These are phyloP conservation scores for Lichenostomus cassidix DNA, from an alignment of 2,113 vertebrate species.

Conservation along the genomic window DNA sequence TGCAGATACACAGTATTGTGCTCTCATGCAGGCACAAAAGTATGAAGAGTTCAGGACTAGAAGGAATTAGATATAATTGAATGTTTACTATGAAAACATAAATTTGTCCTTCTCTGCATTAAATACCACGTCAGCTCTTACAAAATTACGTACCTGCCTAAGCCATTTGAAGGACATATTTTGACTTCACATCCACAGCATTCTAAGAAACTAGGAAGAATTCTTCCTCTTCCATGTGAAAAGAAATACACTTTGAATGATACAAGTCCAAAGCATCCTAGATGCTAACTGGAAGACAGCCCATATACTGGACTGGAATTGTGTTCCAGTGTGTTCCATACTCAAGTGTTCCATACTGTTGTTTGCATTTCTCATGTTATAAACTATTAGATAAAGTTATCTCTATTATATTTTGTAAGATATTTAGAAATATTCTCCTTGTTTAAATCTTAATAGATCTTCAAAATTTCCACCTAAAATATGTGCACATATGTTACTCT, in stretches of 20 bases:
- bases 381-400: background rate
- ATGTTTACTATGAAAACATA: background rate
- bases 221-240: background rate
- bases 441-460: background rate
- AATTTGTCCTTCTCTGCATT: background rate
- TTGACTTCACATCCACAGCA: background rate
- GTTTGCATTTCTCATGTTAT: background rate
- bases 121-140: background rate
- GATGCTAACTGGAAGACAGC: background rate
- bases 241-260: background rate
- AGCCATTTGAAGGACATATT: background rate
- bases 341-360: background rate
- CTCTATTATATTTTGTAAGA: background rate
- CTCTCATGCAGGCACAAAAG: background rate
- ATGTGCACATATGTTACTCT: background rate
- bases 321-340: background rate
- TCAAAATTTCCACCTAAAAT: background rate
- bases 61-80: background rate
- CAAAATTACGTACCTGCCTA: background rate
- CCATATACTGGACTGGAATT: background rate
- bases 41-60: background rate
- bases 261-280: background rate
- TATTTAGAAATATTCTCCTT: background rate
- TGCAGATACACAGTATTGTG: background rate
- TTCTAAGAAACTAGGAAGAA: background rate